Conservation (phyloP, 2,888 invertebrate species). For the Drosophila hamatofila region DNA sequence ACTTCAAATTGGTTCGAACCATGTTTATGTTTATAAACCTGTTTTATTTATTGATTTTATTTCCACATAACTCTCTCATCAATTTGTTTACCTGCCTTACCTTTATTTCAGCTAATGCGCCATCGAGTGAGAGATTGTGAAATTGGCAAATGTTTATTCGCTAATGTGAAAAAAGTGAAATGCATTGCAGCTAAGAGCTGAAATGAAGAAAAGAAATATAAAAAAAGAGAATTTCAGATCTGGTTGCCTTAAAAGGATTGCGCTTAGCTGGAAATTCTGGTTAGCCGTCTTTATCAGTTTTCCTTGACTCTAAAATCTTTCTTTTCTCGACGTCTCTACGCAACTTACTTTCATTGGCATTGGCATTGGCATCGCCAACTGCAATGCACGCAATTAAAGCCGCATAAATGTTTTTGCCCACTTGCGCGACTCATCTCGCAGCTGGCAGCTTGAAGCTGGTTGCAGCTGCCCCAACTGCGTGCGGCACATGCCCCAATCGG, state of each 20-base stretch:
- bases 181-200: conserved; percentile 32
- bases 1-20: neutral
- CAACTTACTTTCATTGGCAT: conserved; percentile 70
- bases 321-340: conserved; percentile 13
- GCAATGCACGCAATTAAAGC: conserved; percentile 65
- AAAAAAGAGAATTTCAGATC: conserved; percentile 56
- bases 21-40: neutral
- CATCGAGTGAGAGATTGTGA: conserved; percentile 38
- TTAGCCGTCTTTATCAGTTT: conserved; percentile 65
- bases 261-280: conserved; percentile 80
- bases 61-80: neutral
- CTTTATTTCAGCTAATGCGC: conserved; percentile 4
- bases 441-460: conserved; percentile 5
- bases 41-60: neutral
- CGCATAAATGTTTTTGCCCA: conserved; percentile 27
- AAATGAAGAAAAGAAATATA: conserved; percentile 21
- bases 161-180: conserved; percentile 53
- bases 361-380: conserved; percentile 57
- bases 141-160: conserved; percentile 49
- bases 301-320: conserved; percentile 42
- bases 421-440: conserved; percentile 6
- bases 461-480: conserved; percentile 22
- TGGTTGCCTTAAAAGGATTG: conserved; percentile 55
- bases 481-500: conserved; percentile 8
- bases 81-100: conserved; percentile 1